Percentiles rank a stretch among this genome's conserved stretches.
Evolutionary conservation across 2,888 invertebrate genomes (phyloP).

Genomic region (Hypena proboscidalis): DNA sequence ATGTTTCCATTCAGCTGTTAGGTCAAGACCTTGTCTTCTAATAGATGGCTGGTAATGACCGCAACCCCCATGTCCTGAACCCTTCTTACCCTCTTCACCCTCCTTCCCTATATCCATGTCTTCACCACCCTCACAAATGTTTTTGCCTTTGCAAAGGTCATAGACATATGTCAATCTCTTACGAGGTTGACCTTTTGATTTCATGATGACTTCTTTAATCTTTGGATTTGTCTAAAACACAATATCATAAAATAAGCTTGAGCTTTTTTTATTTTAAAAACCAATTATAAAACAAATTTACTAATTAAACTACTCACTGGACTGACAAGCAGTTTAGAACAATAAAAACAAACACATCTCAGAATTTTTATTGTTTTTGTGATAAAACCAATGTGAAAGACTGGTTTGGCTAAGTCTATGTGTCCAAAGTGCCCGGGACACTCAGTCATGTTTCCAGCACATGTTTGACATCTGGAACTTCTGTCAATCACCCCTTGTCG

Average conservation of each 20-base stretch:
- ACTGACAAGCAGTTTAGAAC: conserved; percentile 98
- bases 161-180: conserved; percentile 98
- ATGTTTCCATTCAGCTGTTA: conserved; percentile 99
- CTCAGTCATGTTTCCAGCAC: conserved; percentile 98
- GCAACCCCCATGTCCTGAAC: conserved; percentile 95
- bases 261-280: neutral
- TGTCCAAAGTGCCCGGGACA: conserved; percentile 99
- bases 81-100: conserved; percentile 86
- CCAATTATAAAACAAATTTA: neutral
- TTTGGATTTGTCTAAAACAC: conserved; percentile 92
- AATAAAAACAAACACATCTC: conserved; percentile 99
- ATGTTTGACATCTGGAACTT: conserved; percentile 96
- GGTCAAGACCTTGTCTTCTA: conserved; percentile 94
- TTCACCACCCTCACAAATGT: conserved; percentile 99
- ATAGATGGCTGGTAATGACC: conserved; percentile 99
- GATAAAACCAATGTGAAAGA: conserved; percentile 99
- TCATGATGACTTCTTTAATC: conserved; percentile 97
- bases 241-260: conserved; percentile 12
- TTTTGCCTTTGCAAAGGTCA: conserved; percentile 98
- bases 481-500: conserved; percentile 99
- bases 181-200: conserved; percentile 98
- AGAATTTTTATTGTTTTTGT: conserved; percentile 98
- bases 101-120: conserved; percentile 97
- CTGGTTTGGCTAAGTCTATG: conserved; percentile 98
- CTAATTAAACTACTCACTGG: conserved; percentile 88